Percentiles rank a stretch among this genome's conserved stretches.
phyloP scores from a whole-genome alignment of 2,113 vertebrate species.

The Catagonus wagneri region DNA sequence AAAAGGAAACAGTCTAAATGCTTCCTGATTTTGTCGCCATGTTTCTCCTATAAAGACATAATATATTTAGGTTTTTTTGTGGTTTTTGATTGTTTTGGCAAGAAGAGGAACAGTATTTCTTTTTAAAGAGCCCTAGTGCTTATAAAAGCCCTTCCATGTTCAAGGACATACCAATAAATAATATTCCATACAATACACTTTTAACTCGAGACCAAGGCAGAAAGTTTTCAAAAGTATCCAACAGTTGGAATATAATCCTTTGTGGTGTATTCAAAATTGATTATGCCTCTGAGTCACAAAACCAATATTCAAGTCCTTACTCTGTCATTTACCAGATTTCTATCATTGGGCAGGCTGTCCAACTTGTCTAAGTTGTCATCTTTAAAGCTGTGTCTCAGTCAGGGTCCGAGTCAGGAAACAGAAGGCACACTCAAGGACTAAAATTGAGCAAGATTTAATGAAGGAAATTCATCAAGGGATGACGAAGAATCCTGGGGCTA shows the following conservation, averaged over 20 bases:
- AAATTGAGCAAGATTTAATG: not conserved
- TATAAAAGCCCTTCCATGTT: slow-evolving; percentile 1
- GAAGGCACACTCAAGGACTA: slow-evolving; percentile 26
- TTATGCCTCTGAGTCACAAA: slow-evolving; percentile 26
- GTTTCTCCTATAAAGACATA: slow-evolving; percentile 11
- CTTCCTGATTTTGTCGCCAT: slow-evolving; percentile 25
- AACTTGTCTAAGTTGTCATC: slow-evolving; percentile 31
- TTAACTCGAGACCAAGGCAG: not conserved
- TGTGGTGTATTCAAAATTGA: slow-evolving; percentile 42
- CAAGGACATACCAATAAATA: slow-evolving; percentile 19
- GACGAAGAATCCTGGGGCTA: not conserved
- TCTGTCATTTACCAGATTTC: slow-evolving; percentile 1
- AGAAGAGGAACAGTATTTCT: not conserved
- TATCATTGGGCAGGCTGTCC: not conserved
- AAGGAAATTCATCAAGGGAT: slow-evolving; percentile 6
- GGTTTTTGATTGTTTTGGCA: not conserved
- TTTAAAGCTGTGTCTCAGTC: slow-evolving; percentile 38
- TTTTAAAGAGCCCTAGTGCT: not conserved
- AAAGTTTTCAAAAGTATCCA: slow-evolving; percentile 10
- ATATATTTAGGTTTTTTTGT: not conserved
- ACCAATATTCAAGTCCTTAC: not conserved
- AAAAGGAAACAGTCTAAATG: slow-evolving; percentile 29
- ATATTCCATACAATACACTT: not conserved
- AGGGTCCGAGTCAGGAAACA: slow-evolving; percentile 34
- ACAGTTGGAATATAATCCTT: not conserved